These are phyloP conservation scores for Pangasius djambal DNA, from an alignment of 2,797 vertebrate genomes.

Conservation along the genomic window DNA sequence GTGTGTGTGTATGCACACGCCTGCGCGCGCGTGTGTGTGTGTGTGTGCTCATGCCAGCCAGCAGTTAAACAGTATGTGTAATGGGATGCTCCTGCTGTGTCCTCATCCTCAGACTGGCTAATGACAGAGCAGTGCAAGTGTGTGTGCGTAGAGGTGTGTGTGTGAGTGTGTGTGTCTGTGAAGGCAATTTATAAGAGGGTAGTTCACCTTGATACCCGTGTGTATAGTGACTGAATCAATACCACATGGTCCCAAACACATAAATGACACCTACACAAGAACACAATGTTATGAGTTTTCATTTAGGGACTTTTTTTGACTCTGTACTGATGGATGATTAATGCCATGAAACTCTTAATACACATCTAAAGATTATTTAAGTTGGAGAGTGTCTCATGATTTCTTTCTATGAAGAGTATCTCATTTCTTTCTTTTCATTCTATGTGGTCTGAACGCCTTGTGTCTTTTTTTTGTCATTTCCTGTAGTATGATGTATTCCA, in stretches of 20 bases:
- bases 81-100: slow-evolving; percentile 52
- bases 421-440: background rate
- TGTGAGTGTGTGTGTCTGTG: slow-evolving; percentile 31
- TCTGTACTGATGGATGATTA: slow-evolving; percentile 1
- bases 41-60: slow-evolving; percentile 16
- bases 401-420: background rate
- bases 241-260: slow-evolving; percentile 33
- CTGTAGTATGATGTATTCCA: slow-evolving; percentile 5
- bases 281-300: slow-evolving; percentile 24
- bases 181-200: slow-evolving; percentile 62
- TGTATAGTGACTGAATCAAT: slow-evolving; percentile 70
- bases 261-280: slow-evolving; percentile 21
- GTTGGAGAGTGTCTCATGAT: background rate
- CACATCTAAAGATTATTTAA: background rate
- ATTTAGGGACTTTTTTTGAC: slow-evolving; percentile 7
- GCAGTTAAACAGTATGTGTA: slow-evolving; percentile 44
- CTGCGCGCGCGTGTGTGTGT: slow-evolving; percentile 3
- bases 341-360: background rate
- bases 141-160: slow-evolving; percentile 28
- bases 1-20: slow-evolving; percentile 12
- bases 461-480: background rate
- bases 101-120: slow-evolving; percentile 36
- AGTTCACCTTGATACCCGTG: slow-evolving; percentile 64
- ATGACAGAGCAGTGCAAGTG: slow-evolving; percentile 43
- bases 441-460: background rate